A percentile compares a stretch with the other conserved stretches of the same genome.
phyloP scores from a whole-genome alignment of 2,113 vertebrate genomes.

The Muntiacus muntjak region DNA sequence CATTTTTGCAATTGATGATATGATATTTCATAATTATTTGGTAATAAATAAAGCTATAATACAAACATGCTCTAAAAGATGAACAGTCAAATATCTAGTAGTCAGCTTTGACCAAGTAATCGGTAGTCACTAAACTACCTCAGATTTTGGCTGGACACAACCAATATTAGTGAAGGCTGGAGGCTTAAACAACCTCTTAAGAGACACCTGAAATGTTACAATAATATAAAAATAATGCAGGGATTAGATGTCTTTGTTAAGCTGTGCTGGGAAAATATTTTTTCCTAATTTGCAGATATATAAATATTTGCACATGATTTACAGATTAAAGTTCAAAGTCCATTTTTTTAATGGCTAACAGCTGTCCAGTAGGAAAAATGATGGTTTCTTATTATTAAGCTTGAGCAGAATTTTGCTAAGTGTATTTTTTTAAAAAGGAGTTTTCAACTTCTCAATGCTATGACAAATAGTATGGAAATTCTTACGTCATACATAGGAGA shows the following conservation, averaged over 20 bases:
- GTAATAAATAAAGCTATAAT: not conserved
- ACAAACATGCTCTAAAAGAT: not conserved
- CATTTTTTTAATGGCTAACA: conserved; percentile 50
- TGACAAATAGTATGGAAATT: not conserved
- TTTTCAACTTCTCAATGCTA: not conserved
- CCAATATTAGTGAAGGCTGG: not conserved
- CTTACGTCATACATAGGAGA: not conserved
- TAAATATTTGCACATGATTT: conserved; percentile 55
- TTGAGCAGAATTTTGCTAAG: not conserved
- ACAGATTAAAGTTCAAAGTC: conserved; percentile 40
- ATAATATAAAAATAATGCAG: conserved; percentile 41
- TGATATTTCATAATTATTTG: not conserved
- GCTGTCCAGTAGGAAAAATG: conserved; percentile 9
- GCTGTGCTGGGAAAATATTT: conserved; percentile 50
- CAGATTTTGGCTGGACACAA: not conserved
- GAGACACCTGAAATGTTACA: conserved; percentile 40
- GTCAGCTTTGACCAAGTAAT: not conserved
- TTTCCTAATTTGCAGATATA: conserved; percentile 25
- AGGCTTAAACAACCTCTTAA: not conserved
- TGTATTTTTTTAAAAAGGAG: conserved; percentile 22
- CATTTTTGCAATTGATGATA: not conserved
- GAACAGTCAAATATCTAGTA: not conserved
- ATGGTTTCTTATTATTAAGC: not conserved
- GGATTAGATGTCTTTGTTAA: conserved; percentile 40
- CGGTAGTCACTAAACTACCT: not conserved